Conservation (phyloP, 2,113 vertebrate genomes). For the Antechinus flavipes region DNA sequence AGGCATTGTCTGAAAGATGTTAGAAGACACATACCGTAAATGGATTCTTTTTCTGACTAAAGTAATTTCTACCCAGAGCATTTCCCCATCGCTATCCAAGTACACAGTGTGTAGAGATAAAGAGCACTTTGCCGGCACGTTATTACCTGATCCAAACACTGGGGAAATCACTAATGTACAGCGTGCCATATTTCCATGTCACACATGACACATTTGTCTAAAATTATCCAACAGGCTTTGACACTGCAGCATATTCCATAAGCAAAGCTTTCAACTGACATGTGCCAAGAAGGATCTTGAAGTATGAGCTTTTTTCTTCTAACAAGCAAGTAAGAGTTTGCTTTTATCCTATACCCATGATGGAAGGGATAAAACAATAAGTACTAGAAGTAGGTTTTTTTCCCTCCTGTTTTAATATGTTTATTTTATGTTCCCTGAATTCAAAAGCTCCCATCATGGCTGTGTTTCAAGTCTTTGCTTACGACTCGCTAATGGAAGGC, state of each 20-base stretch:
- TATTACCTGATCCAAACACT: conserved; percentile 92
- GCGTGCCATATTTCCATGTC: conserved; percentile 92
- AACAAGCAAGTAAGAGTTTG: conserved; percentile 85
- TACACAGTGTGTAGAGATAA: conserved; percentile 91
- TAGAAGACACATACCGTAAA: conserved; percentile 97
- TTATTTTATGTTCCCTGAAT: conserved; percentile 83
- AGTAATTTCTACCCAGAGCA: conserved; percentile 92
- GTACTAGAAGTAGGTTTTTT: conserved; percentile 74
- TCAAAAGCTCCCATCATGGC: conserved; percentile 80
- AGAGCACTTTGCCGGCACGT: conserved; percentile 92
- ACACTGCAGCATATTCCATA: conserved; percentile 88
- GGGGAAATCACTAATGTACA: conserved; percentile 95
- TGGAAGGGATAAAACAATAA: conserved; percentile 87
- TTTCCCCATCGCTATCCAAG: conserved; percentile 90
- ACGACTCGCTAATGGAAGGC: conserved; percentile 64
- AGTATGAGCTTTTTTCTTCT: conserved; percentile 87
- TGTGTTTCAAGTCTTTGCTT: conserved; percentile 64
- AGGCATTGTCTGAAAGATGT: conserved; percentile 95
- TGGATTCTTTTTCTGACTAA: conserved; percentile 97
- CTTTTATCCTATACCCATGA: conserved; percentile 91
- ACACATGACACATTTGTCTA: conserved; percentile 93
- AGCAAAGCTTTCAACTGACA: conserved; percentile 90
- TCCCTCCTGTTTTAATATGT: conserved; percentile 82
- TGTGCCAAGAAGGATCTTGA: conserved; percentile 87
- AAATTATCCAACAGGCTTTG: conserved; percentile 94